Evolutionary conservation across 1,140 invertebrate genomes (phyloP).

Genomic region (Bombus confusus): DNA sequence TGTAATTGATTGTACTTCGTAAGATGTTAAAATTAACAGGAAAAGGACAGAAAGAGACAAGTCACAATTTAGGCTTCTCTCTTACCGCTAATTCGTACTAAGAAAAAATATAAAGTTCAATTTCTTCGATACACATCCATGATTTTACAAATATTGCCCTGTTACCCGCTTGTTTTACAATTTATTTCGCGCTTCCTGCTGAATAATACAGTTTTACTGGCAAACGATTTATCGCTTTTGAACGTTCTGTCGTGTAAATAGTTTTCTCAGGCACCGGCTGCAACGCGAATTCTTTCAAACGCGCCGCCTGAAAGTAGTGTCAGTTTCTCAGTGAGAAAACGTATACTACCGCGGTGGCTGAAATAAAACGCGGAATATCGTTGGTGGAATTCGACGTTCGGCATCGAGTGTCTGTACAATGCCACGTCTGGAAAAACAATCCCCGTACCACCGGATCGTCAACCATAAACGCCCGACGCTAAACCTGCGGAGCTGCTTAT

Average conservation of each 20-base stretch:
- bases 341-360: not conserved
- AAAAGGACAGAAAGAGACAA: too few relatives aligned
- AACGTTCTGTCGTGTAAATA: slow-evolving; percentile 12
- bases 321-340: not conserved
- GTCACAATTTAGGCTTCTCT: too few relatives aligned
- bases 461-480: slow-evolving; percentile 10
- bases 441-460: not conserved
- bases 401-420: not conserved
- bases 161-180: not conserved
- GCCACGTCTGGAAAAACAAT: not conserved
- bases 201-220: slow-evolving; percentile 35
- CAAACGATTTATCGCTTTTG: slow-evolving; percentile 31
- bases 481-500: slow-evolving; percentile 1
- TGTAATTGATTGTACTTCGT: too few relatives aligned
- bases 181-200: slow-evolving; percentile 14
- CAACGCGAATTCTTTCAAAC: slow-evolving; percentile 12
- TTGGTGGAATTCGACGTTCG: not conserved
- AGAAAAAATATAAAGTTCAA: not conserved
- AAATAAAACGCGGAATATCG: slow-evolving; percentile 15
- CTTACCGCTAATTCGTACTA: too few relatives aligned
- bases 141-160: not conserved
- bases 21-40: too few relatives aligned
- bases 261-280: not conserved
- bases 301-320: not conserved
- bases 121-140: not conserved